These are phyloP conservation scores for Hylaea fasciaria DNA, from an alignment of 2,888 invertebrate species.

Conservation along the genomic window DNA sequence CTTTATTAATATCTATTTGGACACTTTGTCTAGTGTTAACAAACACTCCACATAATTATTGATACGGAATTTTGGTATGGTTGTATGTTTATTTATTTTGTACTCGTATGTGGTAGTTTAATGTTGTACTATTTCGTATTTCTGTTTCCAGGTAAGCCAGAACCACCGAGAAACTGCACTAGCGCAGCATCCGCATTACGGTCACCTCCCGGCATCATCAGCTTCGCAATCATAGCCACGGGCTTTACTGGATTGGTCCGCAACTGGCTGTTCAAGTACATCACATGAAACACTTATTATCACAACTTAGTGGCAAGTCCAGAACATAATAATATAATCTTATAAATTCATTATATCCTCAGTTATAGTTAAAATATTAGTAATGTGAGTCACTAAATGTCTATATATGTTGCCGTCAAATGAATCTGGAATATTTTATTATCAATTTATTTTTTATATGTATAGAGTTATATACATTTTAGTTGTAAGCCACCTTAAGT, in stretches of 20 bases:
- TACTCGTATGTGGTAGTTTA: too few relatives aligned
- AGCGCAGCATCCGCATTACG: constrained; percentile 54
- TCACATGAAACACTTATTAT: constrained; percentile 50
- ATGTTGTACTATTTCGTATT: background rate
- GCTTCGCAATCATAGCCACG: constrained; percentile 48
- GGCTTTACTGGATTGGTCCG: constrained; percentile 54
- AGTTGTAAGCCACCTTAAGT: constrained; percentile 78
- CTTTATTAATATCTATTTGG: too few relatives aligned
- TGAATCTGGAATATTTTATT: constrained; percentile 53
- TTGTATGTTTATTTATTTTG: too few relatives aligned
- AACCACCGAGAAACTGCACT: constrained; percentile 74
- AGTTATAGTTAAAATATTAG: constrained; percentile 46
- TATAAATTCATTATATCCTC: constrained; percentile 41
- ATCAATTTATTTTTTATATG: constrained; percentile 51
- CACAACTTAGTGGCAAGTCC: constrained; percentile 30
- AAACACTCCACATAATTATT: too few relatives aligned
- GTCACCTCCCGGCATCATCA: constrained; percentile 53
- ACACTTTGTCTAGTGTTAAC: too few relatives aligned
- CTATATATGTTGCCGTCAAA: constrained; percentile 61
- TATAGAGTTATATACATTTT: constrained; percentile 68
- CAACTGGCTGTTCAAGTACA: constrained; percentile 61
- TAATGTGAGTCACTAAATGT: constrained; percentile 51
- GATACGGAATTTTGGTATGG: too few relatives aligned
- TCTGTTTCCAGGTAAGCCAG: constrained; percentile 70
- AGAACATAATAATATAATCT: constrained; percentile 31